A percentile compares a stretch with the other conserved stretches of the same genome.
These are phyloP conservation scores for Sander vitreus DNA, from an alignment of 2,113 vertebrate species.

Conservation along the genomic window DNA sequence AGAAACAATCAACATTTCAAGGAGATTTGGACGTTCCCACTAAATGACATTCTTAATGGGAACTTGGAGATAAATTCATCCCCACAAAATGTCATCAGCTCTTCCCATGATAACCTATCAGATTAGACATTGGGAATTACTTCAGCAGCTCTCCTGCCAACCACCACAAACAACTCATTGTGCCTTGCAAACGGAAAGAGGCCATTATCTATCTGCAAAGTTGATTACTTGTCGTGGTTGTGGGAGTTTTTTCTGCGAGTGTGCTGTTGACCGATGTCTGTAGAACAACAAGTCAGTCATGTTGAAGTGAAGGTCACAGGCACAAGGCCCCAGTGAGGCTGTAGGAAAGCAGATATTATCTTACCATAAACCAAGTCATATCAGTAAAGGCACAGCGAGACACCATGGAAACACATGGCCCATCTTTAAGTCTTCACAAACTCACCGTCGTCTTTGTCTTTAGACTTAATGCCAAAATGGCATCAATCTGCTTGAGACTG, in stretches of 20 bases:
- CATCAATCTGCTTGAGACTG: slow-evolving; percentile 42
- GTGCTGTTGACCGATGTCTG: slow-evolving; percentile 45
- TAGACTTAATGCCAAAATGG: slow-evolving; percentile 39
- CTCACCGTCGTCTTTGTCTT: slow-evolving; percentile 21
- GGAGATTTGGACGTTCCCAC: slow-evolving; percentile 65
- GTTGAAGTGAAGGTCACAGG: slow-evolving; percentile 62
- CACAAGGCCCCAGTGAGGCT: slow-evolving; percentile 4
- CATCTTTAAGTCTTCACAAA: slow-evolving; percentile 7
- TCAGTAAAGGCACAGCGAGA: slow-evolving; percentile 21
- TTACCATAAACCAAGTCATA: slow-evolving; percentile 4
- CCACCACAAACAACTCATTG: slow-evolving; percentile 41
- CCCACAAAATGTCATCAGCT: slow-evolving; percentile 63
- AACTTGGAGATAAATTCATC: slow-evolving; percentile 65
- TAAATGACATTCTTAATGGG: slow-evolving; percentile 67
- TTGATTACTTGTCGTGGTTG: slow-evolving; percentile 61
- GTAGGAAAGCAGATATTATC: slow-evolving; percentile 41
- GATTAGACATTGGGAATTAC: slow-evolving; percentile 57
- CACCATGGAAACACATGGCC: slow-evolving; percentile 25
- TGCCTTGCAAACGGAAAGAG: slow-evolving; percentile 26
- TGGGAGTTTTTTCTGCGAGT: slow-evolving; percentile 21
- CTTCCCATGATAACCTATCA: slow-evolving; percentile 59
- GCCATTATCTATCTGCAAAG: slow-evolving; percentile 62
- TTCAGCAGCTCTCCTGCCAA: slow-evolving; percentile 46
- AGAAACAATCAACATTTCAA: slow-evolving; percentile 68
- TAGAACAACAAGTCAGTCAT: slow-evolving; percentile 47